phyloP scores from a whole-genome alignment of 2,797 vertebrate genomes.

The Parotocinclus haroldoi region DNA sequence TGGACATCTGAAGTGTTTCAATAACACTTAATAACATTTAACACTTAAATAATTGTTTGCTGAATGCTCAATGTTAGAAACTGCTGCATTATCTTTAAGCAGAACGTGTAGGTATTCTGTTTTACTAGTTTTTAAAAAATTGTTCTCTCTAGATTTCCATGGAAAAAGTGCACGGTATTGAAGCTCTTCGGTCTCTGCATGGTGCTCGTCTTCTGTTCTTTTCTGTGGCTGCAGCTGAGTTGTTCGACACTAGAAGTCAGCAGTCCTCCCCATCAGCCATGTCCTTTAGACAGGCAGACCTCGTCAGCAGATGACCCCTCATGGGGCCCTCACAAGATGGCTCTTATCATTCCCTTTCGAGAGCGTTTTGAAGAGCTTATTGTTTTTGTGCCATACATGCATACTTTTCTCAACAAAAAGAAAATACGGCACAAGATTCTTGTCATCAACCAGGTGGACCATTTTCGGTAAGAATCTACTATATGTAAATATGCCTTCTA shows the following conservation, averaged over 20 bases:
- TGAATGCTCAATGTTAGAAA: too few relatives aligned
- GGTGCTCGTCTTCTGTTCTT: slow-evolving; percentile 80
- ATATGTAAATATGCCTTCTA: not conserved
- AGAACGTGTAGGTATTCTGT: too few relatives aligned
- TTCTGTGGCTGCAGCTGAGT: slow-evolving; percentile 93
- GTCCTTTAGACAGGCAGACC: slow-evolving; percentile 59
- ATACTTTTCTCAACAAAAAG: slow-evolving; percentile 85
- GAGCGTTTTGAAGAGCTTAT: slow-evolving; percentile 96
- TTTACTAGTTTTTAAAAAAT: not conserved
- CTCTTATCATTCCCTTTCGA: slow-evolving; percentile 87
- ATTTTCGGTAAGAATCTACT: slow-evolving; percentile 78
- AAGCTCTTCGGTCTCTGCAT: slow-evolving; percentile 86
- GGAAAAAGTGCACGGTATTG: slow-evolving; percentile 77
- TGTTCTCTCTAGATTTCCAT: slow-evolving; percentile 64
- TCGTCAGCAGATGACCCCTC: slow-evolving; percentile 66
- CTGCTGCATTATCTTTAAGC: too few relatives aligned
- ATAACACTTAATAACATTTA: too few relatives aligned
- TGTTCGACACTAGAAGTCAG: slow-evolving; percentile 68
- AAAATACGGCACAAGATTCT: slow-evolving; percentile 88
- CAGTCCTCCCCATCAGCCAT: slow-evolving; percentile 61
- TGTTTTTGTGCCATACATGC: slow-evolving; percentile 91
- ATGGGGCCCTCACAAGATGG: slow-evolving; percentile 90
- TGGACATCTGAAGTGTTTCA: too few relatives aligned
- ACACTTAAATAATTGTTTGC: too few relatives aligned
- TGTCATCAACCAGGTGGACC: slow-evolving; percentile 93